Conservation (phyloP, 1,140 invertebrate genomes). For the Planococcus citri region DNA sequence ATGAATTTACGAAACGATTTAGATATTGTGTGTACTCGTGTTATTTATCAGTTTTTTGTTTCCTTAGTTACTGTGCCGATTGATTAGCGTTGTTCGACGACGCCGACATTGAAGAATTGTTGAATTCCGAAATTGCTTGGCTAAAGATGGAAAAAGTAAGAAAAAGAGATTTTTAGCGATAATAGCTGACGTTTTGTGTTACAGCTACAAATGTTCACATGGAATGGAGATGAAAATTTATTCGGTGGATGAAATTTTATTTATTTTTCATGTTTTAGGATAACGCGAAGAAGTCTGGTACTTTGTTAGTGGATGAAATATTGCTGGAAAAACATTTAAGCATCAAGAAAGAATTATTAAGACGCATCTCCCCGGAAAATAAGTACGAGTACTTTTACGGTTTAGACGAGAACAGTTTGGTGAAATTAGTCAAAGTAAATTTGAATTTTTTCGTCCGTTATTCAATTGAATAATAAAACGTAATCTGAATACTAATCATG, state of each 20-base stretch:
- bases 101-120: constrained; percentile 49
- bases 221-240: no score
- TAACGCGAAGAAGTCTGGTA: constrained; percentile 47
- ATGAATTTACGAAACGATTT: no score
- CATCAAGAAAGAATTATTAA: constrained; percentile 75
- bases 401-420: constrained; percentile 47
- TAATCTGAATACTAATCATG: background rate
- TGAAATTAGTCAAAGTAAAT: constrained; percentile 55
- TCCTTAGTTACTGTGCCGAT: constrained; percentile 1
- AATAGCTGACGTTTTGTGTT: no score
- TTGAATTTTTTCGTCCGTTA: no score
- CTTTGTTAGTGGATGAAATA: constrained; percentile 56
- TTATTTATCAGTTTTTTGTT: background rate
- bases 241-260: no score
- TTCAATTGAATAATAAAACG: background rate
- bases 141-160: constrained; percentile 53
- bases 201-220: no score
- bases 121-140: constrained; percentile 70
- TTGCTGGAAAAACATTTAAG: constrained; percentile 85
- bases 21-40: no score
- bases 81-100: background rate
- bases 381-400: constrained; percentile 82
- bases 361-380: constrained; percentile 65
- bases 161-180: no score
- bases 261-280: no score